Conservation (phyloP, 2,113 vertebrate species). For the Labeo rohita region DNA sequence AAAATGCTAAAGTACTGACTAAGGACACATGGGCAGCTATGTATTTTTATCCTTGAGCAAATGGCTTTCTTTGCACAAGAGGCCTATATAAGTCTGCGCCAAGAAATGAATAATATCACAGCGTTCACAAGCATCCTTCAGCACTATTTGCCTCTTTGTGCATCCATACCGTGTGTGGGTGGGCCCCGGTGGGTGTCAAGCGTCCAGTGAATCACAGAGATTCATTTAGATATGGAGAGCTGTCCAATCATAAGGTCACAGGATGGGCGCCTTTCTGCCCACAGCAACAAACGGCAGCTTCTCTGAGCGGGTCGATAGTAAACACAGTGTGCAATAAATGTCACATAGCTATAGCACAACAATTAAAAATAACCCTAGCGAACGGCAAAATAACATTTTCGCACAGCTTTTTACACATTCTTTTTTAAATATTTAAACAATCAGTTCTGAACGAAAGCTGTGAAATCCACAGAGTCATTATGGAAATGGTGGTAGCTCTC, state of each 20-base stretch:
- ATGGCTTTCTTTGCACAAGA: slow-evolving; percentile 50
- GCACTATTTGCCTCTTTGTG: slow-evolving; percentile 47
- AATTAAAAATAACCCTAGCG: not conserved
- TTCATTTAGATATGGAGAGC: slow-evolving; percentile 55
- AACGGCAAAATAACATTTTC: slow-evolving; percentile 12
- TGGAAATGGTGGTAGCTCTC: slow-evolving; percentile 3
- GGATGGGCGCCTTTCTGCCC: slow-evolving; percentile 43
- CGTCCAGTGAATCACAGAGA: slow-evolving; percentile 57
- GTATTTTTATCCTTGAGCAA: slow-evolving; percentile 26
- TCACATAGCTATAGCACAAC: not conserved
- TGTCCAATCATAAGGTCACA: slow-evolving; percentile 48
- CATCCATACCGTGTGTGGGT: slow-evolving; percentile 59
- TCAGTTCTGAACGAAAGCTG: slow-evolving; percentile 32
- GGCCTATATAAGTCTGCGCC: slow-evolving; percentile 50
- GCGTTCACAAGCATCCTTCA: slow-evolving; percentile 46
- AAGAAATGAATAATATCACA: slow-evolving; percentile 59
- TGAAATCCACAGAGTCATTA: slow-evolving; percentile 36
- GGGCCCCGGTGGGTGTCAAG: slow-evolving; percentile 56
- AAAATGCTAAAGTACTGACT: not conserved
- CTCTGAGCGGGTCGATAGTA: slow-evolving; percentile 22
- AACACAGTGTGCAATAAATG: slow-evolving; percentile 35
- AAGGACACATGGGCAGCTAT: slow-evolving; percentile 15
- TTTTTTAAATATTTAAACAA: slow-evolving; percentile 33
- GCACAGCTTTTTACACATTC: not conserved
- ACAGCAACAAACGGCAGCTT: slow-evolving; percentile 31